Evolutionary conservation across 2,797 vertebrate genomes (phyloP).

Genomic region (Chloroceryle inda): DNA sequence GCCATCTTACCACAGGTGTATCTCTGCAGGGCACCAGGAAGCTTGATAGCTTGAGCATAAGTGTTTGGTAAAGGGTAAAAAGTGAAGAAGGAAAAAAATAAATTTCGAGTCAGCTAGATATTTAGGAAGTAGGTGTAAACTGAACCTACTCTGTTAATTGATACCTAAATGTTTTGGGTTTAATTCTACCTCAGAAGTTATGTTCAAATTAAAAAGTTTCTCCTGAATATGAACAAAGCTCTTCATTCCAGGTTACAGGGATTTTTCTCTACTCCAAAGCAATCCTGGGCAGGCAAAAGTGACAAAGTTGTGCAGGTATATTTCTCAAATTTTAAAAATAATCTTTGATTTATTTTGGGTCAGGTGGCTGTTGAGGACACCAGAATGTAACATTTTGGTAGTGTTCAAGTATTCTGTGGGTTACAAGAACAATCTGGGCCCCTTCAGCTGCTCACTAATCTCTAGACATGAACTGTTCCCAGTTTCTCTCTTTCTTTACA

Average conservation of each 20-base stretch:
- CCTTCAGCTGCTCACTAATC: neutral
- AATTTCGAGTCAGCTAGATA: neutral
- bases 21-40: neutral
- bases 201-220: neutral
- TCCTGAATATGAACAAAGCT: neutral
- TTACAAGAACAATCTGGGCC: neutral
- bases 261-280: neutral
- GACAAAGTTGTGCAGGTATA: neutral
- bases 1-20: neutral
- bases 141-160: neutral
- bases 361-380: rapidly evolving
- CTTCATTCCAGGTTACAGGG: neutral
- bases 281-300: neutral
- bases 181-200: neutral
- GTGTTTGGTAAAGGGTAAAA: neutral
- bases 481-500: neutral
- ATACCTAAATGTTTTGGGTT: neutral
- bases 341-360: neutral
- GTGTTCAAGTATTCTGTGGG: neutral
- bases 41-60: neutral
- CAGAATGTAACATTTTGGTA: neutral
- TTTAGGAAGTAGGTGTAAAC: neutral
- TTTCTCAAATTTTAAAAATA: neutral
- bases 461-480: neutral
- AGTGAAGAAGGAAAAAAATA: neutral